A percentile compares a stretch with the other conserved stretches of the same genome.
Evolutionary conservation across 2,888 invertebrate genomes (phyloP).

Genomic region (Drosophila antonietae): DNA sequence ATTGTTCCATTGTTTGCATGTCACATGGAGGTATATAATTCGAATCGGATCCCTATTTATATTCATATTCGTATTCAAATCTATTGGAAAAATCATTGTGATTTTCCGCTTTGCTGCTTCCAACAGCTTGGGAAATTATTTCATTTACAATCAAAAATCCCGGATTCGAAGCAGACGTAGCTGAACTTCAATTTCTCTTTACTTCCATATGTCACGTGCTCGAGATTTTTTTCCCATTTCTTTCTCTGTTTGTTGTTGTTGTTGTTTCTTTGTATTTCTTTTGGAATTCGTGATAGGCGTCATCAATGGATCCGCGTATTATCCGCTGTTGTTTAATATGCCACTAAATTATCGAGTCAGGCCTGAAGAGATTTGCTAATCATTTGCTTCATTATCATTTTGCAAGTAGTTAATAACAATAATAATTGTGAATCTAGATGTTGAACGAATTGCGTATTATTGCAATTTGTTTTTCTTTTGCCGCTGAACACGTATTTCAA

Average conservation of each 20-base stretch:
- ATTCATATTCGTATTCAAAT: conserved; percentile 38
- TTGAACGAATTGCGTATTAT: conserved; percentile 20
- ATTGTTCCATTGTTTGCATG: conserved; percentile 53
- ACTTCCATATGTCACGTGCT: conserved; percentile 29
- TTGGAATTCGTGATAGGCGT: conserved; percentile 46
- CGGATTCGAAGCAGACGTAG: not conserved
- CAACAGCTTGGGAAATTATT: conserved; percentile 44
- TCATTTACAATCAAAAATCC: conserved; percentile 25
- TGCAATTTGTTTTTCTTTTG: conserved; percentile 27
- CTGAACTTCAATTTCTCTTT: not conserved
- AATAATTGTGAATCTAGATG: conserved; percentile 1
- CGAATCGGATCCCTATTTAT: conserved; percentile 33
- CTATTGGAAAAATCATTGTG: conserved; percentile 55
- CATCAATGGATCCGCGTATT: conserved; percentile 29
- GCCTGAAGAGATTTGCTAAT: conserved; percentile 37
- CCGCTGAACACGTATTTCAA: not conserved
- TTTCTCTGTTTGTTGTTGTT: not conserved
- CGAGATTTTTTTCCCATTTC: not conserved
- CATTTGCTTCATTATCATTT: conserved; percentile 35
- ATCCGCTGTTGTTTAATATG: conserved; percentile 12
- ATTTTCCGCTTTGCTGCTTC: conserved; percentile 49
- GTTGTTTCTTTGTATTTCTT: not conserved
- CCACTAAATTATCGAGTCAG: conserved; percentile 34
- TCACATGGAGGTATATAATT: conserved; percentile 46
- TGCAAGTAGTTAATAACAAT: not conserved